phyloP scores from a whole-genome alignment of 2,797 vertebrate species.

The Megaceryle alcyon region DNA sequence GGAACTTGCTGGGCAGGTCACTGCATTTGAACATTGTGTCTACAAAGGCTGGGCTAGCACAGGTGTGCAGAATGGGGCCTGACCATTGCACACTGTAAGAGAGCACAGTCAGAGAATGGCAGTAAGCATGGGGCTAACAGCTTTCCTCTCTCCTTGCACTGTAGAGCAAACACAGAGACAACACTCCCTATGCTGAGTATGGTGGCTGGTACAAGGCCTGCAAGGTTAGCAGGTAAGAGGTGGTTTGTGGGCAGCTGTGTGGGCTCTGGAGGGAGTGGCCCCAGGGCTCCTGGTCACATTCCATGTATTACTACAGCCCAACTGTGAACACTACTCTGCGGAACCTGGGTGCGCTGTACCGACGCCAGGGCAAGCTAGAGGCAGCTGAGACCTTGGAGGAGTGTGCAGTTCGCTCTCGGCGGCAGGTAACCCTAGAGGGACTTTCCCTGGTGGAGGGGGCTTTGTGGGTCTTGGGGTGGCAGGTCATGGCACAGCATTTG shows the following conservation, averaged over 20 bases:
- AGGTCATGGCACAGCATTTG: background rate
- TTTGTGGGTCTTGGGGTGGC: background rate
- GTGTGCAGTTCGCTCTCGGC: conserved; percentile 88
- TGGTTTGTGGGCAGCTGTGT: background rate
- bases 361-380: conserved; percentile 93
- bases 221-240: conserved; percentile 91
- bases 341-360: conserved; percentile 94
- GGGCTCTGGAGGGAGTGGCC: background rate
- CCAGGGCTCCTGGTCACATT: background rate
- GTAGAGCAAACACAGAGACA: conserved; percentile 91
- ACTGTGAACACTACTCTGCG: conserved; percentile 97
- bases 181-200: conserved; percentile 90
- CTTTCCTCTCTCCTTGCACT: conserved; percentile 12
- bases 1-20: background rate
- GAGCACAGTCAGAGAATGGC: background rate
- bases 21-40: background rate
- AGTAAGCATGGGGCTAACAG: background rate
- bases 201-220: conserved; percentile 97
- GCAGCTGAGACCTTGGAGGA: conserved; percentile 92
- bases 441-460: background rate
- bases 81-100: background rate
- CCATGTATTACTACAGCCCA: conserved; percentile 79
- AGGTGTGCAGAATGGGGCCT: background rate
- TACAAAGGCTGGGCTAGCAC: background rate
- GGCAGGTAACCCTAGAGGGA: conserved; percentile 80